Conservation (phyloP, 2,113 vertebrate species). For the Ondatra zibethicus region DNA sequence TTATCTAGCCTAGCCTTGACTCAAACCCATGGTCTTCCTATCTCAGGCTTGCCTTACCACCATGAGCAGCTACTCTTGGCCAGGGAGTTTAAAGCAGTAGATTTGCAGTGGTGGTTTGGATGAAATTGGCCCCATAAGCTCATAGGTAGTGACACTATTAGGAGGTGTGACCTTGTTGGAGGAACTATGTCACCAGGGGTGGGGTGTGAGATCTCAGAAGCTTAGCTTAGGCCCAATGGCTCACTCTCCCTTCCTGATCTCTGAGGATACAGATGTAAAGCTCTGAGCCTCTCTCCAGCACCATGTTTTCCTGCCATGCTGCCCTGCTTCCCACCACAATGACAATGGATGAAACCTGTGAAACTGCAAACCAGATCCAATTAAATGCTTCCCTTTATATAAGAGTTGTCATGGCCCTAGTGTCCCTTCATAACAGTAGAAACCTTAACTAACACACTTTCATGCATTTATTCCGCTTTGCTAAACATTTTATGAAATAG, state of each 20-base stretch:
- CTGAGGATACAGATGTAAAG: not conserved
- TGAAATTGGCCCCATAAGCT: not conserved
- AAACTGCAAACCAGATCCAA: not conserved
- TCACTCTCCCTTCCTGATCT: not conserved
- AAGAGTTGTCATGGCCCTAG: not conserved
- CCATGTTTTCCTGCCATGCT: not conserved
- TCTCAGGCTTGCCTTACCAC: not conserved
- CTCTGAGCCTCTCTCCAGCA: not conserved
- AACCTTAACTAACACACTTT: not conserved
- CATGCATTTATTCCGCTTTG: conserved; percentile 27
- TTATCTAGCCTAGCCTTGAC: not conserved
- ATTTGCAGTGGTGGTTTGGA: not conserved
- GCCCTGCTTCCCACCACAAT: not conserved
- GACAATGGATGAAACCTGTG: not conserved
- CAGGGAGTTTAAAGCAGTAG: not conserved
- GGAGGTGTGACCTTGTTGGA: not conserved
- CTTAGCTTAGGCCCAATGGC: too few relatives aligned
- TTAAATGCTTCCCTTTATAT: not conserved
- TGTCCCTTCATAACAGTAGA: not conserved
- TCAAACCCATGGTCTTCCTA: not conserved
- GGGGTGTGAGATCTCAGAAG: not conserved
- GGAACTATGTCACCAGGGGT: not conserved
- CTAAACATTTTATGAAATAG: not conserved
- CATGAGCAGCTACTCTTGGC: too few relatives aligned
- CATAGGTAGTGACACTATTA: not conserved